Base-by-base conservation (phyloP, 2,888 invertebrate species). In the Mechanitis mazaeus region DNA sequence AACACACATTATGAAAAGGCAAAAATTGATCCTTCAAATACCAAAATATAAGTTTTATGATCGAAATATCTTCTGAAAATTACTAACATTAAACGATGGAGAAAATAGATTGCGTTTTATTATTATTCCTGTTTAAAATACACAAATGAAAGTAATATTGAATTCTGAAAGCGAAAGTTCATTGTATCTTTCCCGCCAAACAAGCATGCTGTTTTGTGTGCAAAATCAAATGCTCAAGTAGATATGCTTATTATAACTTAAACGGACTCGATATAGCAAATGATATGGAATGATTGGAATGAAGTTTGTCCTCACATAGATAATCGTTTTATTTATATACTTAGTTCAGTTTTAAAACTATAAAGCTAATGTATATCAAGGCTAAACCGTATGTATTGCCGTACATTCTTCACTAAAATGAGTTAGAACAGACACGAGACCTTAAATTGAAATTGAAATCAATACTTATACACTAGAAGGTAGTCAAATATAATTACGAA, bases 141-240 rank as follows among this genome's bases (percentile, higher is more conserved):
- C 50, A 50, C 28, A 28, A 31, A 28, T 50, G 50, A 50, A 50
- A 50, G 50, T 50, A 50, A 50, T 50, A 50, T 50, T 31, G 50
- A 28, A 50, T 50, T 50, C 31, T 31, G 50, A 50, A 50, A 50
- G 50, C 31, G 50, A 50, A 31, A 50, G 50, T 50, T 50, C 50
- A 50, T 50, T 50, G 50, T 50, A 50, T 50, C 50, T 50, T 50
- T 50, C 50, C n/a, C 50, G 28, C 28, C 50, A 31, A 50, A 50
- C 50, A 31, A 31, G 11, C 50, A 31, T 31, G 50, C 31, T 50
- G 50, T 35, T 3, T 31, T 50, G 6, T 50, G 31, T 50, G 50
- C 31, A 50, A 50, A 50, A 50, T 50, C 31, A 31, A 50, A 50
- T 31, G 9, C 28, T 28, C 2, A 31, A 31, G 50, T 50, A 31